These are phyloP conservation scores for Caenorhabditis uteleia DNA, from an alignment of 2,888 invertebrate genomes.

Conservation along the genomic window DNA sequence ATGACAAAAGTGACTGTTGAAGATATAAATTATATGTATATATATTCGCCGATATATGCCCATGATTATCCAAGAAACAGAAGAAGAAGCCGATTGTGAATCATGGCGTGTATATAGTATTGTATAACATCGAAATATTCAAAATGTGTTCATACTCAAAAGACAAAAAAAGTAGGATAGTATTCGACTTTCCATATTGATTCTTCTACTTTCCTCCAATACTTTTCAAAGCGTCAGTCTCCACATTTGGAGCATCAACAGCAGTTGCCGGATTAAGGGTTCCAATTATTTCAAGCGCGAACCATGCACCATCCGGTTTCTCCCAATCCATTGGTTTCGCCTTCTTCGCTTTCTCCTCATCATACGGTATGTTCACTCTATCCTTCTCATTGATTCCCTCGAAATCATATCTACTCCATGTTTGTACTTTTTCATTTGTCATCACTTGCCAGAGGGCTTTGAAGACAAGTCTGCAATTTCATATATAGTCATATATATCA, in stretches of 20 bases:
- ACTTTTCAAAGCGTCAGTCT: neutral
- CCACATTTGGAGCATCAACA: neutral
- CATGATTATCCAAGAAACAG: too few relatives aligned
- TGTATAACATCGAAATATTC: too few relatives aligned
- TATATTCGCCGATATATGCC: too few relatives aligned
- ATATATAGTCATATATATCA: neutral
- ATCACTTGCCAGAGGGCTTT: constrained; percentile 28
- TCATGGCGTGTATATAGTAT: too few relatives aligned
- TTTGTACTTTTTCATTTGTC: constrained; percentile 10
- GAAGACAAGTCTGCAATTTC: constrained; percentile 27
- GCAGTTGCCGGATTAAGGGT: too few relatives aligned
- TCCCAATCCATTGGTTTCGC: constrained; percentile 30
- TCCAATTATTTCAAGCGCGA: constrained; percentile 9
- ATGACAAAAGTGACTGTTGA: too few relatives aligned
- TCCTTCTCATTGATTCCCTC: constrained; percentile 23
- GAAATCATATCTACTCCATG: constrained; percentile 26
- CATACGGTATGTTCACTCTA: neutral
- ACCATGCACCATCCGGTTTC: constrained; percentile 18
- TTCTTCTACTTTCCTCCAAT: too few relatives aligned
- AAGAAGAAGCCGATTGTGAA: too few relatives aligned
- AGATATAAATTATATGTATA: too few relatives aligned
- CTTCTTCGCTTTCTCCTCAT: constrained; percentile 7
- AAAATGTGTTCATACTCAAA: too few relatives aligned
- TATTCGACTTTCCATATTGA: too few relatives aligned
- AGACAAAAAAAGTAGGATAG: too few relatives aligned